phyloP scores from a whole-genome alignment of 2,797 vertebrate species.

The Siniperca obscura region DNA sequence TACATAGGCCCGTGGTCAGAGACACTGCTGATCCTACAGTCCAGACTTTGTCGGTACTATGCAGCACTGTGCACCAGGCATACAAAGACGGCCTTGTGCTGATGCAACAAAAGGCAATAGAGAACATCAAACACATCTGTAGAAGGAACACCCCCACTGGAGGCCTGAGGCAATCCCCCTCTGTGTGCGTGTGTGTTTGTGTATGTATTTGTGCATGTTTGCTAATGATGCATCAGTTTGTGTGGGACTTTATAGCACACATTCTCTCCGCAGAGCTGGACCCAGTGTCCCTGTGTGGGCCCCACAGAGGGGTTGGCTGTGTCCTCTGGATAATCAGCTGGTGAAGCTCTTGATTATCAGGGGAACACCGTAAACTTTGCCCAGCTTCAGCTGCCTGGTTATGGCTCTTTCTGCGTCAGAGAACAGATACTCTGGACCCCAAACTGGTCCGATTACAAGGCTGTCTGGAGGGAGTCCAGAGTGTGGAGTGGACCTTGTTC shows the following conservation, averaged over 20 bases:
- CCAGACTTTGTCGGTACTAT: slow-evolving; percentile 52
- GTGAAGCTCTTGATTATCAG: slow-evolving; percentile 71
- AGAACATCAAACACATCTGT: slow-evolving; percentile 82
- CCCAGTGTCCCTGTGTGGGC: slow-evolving; percentile 61
- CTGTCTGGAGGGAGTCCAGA: slow-evolving; percentile 48
- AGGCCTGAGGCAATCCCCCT: slow-evolving; percentile 65
- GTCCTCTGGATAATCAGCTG: slow-evolving; percentile 69
- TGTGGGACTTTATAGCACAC: slow-evolving; percentile 36
- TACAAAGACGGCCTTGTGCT: slow-evolving; percentile 79
- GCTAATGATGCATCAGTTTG: slow-evolving; percentile 47
- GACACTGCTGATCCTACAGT: slow-evolving; percentile 52
- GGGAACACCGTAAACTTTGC: slow-evolving; percentile 65
- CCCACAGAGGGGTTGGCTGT: slow-evolving; percentile 62
- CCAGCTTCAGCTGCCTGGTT: slow-evolving; percentile 49
- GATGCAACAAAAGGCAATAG: slow-evolving; percentile 83
- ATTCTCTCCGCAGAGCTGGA: slow-evolving; percentile 33
- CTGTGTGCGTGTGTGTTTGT: slow-evolving; percentile 32
- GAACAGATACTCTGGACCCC: slow-evolving; percentile 61
- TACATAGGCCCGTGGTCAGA: slow-evolving; percentile 38
- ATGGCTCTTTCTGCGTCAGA: slow-evolving; percentile 72
- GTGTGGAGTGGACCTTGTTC: slow-evolving; percentile 51
- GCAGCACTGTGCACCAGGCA: slow-evolving; percentile 54
- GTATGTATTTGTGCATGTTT: slow-evolving; percentile 47
- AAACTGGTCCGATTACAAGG: slow-evolving; percentile 50
- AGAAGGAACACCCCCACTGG: slow-evolving; percentile 70